Evolutionary conservation across 2,113 vertebrate genomes (phyloP).

Genomic region (Salvator merianae): DNA sequence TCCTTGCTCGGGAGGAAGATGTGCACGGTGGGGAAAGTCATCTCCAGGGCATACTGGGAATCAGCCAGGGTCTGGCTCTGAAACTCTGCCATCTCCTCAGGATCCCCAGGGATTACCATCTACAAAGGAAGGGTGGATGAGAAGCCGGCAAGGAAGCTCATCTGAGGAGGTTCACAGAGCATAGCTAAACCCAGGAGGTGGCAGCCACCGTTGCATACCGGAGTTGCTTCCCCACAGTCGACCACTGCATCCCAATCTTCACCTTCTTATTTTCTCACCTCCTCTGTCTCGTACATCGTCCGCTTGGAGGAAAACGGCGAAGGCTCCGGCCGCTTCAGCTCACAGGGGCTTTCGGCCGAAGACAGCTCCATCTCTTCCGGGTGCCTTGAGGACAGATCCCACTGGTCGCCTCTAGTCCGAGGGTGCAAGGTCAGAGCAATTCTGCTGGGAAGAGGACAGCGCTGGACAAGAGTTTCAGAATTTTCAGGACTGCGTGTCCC

Average conservation of each 20-base stretch:
- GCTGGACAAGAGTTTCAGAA: no score
- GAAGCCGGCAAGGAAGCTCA: background rate
- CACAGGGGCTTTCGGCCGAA: slow-evolving; percentile 86
- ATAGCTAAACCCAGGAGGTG: background rate
- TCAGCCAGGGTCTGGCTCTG: slow-evolving; percentile 83
- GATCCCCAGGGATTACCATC: slow-evolving; percentile 94
- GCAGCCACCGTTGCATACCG: no score
- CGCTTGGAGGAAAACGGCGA: slow-evolving; percentile 91
- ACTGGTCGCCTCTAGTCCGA: slow-evolving; percentile 51
- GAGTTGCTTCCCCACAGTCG: background rate
- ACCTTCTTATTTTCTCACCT: slow-evolving; percentile 70
- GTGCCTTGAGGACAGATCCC: slow-evolving; percentile 60
- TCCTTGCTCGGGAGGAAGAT: slow-evolving; percentile 90
- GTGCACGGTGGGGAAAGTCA: slow-evolving; percentile 80
- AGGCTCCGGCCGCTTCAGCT: slow-evolving; percentile 82
- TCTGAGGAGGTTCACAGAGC: background rate
- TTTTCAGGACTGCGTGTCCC: no score
- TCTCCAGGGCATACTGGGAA: slow-evolving; percentile 84
- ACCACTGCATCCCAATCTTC: background rate
- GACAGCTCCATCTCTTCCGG: slow-evolving; percentile 78
- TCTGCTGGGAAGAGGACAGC: slow-evolving; percentile 47
- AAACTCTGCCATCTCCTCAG: slow-evolving; percentile 88
- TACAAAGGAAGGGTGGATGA: slow-evolving; percentile 41
- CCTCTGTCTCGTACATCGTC: slow-evolving; percentile 93
- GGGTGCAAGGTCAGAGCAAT: slow-evolving; percentile 73